phyloP scores from a whole-genome alignment of 2,888 invertebrate species.

The Drosophila lacicola region DNA sequence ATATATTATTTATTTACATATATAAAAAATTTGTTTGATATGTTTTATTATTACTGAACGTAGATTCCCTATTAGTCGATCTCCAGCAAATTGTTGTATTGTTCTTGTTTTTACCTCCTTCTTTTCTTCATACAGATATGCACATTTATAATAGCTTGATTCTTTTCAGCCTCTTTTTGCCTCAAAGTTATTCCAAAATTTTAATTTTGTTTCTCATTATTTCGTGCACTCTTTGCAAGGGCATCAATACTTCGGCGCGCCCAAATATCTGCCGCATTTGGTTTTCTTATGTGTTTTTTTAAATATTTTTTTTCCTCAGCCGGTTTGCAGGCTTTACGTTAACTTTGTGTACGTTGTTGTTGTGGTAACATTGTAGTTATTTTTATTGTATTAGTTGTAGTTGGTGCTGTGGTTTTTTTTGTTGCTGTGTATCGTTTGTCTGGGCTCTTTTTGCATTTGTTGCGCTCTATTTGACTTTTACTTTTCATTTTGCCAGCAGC shows the following conservation, averaged over 20 bases:
- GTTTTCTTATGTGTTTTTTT: constrained; percentile 5
- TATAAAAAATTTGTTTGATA: no score
- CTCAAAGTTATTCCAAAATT: constrained; percentile 40
- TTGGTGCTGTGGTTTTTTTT: constrained; percentile 8
- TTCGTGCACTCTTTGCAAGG: constrained; percentile 33
- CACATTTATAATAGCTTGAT: constrained; percentile 32
- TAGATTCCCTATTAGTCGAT: not conserved
- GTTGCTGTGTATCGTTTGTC: constrained; percentile 52
- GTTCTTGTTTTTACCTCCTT: not conserved
- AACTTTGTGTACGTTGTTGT: constrained; percentile 18
- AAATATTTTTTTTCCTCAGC: constrained; percentile 19
- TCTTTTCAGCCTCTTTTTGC: constrained; percentile 14
- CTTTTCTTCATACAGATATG: constrained; percentile 11
- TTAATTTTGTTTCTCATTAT: constrained; percentile 24
- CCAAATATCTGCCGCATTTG: constrained; percentile 26
- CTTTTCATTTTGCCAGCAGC: constrained; percentile 64
- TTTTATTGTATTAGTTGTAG: constrained; percentile 17
- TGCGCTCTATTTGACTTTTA: constrained; percentile 78
- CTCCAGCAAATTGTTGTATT: not conserved
- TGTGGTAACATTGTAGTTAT: constrained; percentile 29
- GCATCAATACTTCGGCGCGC: constrained; percentile 44
- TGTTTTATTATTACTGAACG: not conserved
- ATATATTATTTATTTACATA: no score
- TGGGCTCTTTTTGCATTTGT: constrained; percentile 68
- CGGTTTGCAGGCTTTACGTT: constrained; percentile 43